Conservation (phyloP, 2,888 invertebrate species). For the Deroplatys truncata region DNA sequence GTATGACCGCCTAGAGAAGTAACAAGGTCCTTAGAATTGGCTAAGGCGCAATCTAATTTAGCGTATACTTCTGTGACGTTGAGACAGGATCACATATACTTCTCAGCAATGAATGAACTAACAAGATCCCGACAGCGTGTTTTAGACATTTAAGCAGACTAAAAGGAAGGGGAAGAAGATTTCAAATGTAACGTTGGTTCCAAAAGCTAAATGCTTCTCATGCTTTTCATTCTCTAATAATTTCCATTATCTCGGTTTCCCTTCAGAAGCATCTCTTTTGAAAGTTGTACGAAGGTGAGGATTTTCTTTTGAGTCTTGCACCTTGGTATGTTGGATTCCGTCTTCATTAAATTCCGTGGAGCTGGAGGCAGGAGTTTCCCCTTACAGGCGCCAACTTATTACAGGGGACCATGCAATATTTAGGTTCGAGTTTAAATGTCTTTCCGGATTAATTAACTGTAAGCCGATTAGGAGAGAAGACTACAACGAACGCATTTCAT, state of each 20-base stretch:
- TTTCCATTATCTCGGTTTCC: not conserved
- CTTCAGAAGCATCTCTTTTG: not conserved
- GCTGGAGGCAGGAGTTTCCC: not conserved
- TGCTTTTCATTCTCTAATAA: not conserved
- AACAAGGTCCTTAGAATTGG: too few relatives aligned
- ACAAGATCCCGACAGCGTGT: too few relatives aligned
- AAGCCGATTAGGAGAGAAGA: conserved; percentile 11
- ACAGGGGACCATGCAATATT: not conserved
- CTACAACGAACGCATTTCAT: not conserved
- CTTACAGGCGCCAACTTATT: not conserved
- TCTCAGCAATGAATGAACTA: too few relatives aligned
- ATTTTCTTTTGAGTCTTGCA: not conserved
- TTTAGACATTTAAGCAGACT: too few relatives aligned
- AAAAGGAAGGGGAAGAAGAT: too few relatives aligned
- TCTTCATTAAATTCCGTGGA: not conserved
- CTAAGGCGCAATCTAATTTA: too few relatives aligned
- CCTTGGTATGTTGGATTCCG: not conserved
- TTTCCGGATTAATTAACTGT: conserved; percentile 15
- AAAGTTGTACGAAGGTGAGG: not conserved
- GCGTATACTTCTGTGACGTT: too few relatives aligned
- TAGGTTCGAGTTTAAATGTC: conserved; percentile 9
- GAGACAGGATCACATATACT: too few relatives aligned
- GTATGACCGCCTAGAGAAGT: too few relatives aligned
- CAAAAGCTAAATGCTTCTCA: not conserved
- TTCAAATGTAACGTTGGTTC: not conserved